These are phyloP conservation scores for Panorpa germanica DNA, from an alignment of 2,888 invertebrate genomes.

Conservation along the genomic window DNA sequence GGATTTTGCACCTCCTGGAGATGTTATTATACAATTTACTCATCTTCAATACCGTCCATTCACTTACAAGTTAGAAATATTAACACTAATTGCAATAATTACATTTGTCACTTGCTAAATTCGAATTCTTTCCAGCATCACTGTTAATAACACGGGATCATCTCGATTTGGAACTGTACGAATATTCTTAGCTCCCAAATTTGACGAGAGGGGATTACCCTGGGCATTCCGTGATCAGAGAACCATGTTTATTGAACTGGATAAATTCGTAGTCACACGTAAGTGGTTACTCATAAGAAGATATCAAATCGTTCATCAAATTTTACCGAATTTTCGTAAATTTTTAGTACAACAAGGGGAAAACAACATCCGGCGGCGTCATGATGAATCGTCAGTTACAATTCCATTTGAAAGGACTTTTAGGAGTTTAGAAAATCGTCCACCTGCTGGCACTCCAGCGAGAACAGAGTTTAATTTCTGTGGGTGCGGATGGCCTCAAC, in stretches of 20 bases:
- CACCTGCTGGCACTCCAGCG: slow-evolving; percentile 15
- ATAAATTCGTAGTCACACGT: slow-evolving; percentile 47
- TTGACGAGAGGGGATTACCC: slow-evolving; percentile 44
- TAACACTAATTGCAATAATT: too few species aligned
- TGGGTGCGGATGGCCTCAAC: slow-evolving; percentile 32
- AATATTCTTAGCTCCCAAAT: slow-evolving; percentile 49
- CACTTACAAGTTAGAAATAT: slow-evolving; percentile 36
- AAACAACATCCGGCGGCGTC: slow-evolving; percentile 34
- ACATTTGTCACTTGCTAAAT: slow-evolving; percentile 8
- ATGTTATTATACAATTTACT: slow-evolving; percentile 42
- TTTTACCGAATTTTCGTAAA: too few species aligned
- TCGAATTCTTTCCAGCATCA: slow-evolving; percentile 12
- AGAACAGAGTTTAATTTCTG: slow-evolving; percentile 28
- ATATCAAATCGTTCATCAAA: too few species aligned
- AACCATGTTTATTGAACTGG: slow-evolving; percentile 51
- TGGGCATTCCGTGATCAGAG: slow-evolving; percentile 46
- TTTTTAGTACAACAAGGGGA: slow-evolving; percentile 33
- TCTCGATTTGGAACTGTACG: slow-evolving; percentile 39
- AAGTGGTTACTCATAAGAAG: too few species aligned
- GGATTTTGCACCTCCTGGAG: slow-evolving; percentile 46
- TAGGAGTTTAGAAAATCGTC: slow-evolving; percentile 27
- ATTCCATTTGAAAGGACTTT: slow-evolving; percentile 38
- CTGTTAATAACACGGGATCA: slow-evolving; percentile 17
- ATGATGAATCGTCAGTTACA: slow-evolving; percentile 36
- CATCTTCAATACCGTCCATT: slow-evolving; percentile 51